phyloP scores from a whole-genome alignment of 2,888 invertebrate species.

The Limenitis camilla region DNA sequence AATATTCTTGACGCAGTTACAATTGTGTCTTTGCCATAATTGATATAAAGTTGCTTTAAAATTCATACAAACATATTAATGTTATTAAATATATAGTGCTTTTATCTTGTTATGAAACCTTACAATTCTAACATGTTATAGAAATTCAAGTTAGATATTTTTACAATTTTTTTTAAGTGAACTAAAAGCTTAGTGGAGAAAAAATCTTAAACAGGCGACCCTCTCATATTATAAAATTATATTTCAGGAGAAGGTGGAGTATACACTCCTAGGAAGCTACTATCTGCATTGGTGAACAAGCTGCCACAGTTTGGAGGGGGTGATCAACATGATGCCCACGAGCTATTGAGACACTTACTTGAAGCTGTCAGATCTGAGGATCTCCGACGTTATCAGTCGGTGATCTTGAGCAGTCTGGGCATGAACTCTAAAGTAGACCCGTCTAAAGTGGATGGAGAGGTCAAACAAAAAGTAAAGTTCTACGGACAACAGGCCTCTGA shows the following conservation, averaged over 20 bases:
- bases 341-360: constrained; percentile 90
- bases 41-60: no score
- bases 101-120: no score
- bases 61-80: background rate
- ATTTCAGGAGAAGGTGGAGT: constrained; percentile 75
- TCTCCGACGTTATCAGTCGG: constrained; percentile 85
- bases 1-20: no score
- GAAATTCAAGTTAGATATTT: no score
- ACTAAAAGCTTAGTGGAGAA: no score
- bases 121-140: no score
- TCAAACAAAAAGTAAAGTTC: constrained; percentile 85
- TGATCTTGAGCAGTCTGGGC: constrained; percentile 85
- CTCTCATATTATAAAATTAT: background rate
- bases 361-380: constrained; percentile 88
- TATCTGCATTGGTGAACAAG: constrained; percentile 77
- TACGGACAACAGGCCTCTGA: constrained; percentile 88
- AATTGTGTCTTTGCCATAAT: no score
- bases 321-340: constrained; percentile 98
- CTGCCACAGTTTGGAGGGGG: constrained; percentile 92
- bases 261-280: constrained; percentile 77
- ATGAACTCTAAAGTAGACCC: constrained; percentile 83
- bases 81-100: background rate
- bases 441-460: constrained; percentile 83
- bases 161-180: no score
- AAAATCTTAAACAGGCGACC: background rate